These are phyloP conservation scores for Cyprinodon tularosa DNA, from an alignment of 2,113 vertebrate species.

Conservation along the genomic window DNA sequence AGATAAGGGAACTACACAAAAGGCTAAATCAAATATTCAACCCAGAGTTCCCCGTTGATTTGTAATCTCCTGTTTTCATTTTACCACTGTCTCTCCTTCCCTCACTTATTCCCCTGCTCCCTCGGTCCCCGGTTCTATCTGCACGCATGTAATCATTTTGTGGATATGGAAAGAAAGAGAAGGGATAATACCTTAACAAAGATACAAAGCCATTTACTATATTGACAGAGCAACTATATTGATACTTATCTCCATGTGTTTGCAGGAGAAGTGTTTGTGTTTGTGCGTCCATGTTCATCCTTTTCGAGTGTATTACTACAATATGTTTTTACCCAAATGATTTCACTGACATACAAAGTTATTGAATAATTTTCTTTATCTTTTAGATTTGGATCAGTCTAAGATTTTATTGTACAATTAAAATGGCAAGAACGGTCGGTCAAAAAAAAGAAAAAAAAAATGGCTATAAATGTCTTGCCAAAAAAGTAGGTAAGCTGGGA, in stretches of 20 bases:
- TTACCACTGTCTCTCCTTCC: slow-evolving; percentile 21
- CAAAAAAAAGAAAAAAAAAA: slow-evolving; percentile 28
- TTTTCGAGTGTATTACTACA: not conserved
- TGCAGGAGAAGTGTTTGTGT: slow-evolving; percentile 16
- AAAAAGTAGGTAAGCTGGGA: slow-evolving; percentile 33
- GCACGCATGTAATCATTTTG: slow-evolving; percentile 60
- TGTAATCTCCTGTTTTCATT: slow-evolving; percentile 76
- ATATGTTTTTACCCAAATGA: slow-evolving; percentile 19
- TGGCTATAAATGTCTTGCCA: slow-evolving; percentile 30
- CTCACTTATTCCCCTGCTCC: slow-evolving; percentile 28
- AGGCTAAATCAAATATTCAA: slow-evolving; percentile 64
- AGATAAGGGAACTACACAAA: slow-evolving; percentile 66
- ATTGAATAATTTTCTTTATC: slow-evolving; percentile 39
- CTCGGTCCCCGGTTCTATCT: slow-evolving; percentile 48
- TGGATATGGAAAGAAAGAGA: slow-evolving; percentile 43
- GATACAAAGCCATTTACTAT: slow-evolving; percentile 47
- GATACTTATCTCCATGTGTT: slow-evolving; percentile 42
- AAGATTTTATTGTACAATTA: slow-evolving; percentile 20
- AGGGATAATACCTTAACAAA: slow-evolving; percentile 56
- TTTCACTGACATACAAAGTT: not conserved
- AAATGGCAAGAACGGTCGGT: slow-evolving; percentile 16
- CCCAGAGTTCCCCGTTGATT: slow-evolving; percentile 55
- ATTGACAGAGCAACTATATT: slow-evolving; percentile 31
- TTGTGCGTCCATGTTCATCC: not conserved
- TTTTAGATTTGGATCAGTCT: slow-evolving; percentile 31